Evolutionary conservation across 2,888 invertebrate species (phyloP).

Genomic region (Pegoplata infirma): DNA sequence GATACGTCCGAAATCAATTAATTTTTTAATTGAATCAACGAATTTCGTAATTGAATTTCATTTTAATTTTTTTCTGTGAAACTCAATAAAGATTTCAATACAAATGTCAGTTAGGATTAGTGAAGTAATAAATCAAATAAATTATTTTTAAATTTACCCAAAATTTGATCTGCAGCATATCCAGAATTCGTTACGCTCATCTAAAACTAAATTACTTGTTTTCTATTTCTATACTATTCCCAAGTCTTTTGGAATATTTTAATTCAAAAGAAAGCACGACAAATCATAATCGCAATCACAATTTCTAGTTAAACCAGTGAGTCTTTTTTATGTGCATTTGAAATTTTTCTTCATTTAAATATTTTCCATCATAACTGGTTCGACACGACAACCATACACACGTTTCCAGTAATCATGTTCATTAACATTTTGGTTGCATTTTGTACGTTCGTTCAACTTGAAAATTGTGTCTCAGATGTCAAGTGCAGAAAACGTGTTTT

Average conservation of each 20-base stretch:
- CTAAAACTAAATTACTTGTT: background rate
- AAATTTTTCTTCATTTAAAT: constrained; percentile 41
- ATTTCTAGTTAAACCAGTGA: constrained; percentile 34
- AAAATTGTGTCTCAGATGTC: constrained; percentile 48
- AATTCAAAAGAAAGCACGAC: background rate
- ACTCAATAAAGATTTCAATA: no score
- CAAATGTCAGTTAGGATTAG: no score
- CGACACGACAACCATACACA: background rate
- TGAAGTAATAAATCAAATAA: no score
- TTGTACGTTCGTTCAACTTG: constrained; percentile 35
- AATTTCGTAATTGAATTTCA: no score
- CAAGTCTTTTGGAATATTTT: background rate
- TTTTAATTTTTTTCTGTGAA: no score
- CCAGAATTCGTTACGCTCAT: background rate
- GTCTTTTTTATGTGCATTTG: background rate
- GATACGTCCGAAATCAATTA: no score
- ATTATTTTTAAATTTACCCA: no score
- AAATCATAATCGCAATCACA: constrained; percentile 28
- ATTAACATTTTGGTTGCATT: constrained; percentile 18
- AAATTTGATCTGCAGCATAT: background rate
- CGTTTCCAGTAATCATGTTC: constrained; percentile 8
- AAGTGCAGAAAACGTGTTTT: constrained; percentile 60
- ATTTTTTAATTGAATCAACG: no score
- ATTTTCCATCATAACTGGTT: constrained; percentile 54
- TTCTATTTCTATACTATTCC: constrained; percentile 7